These are phyloP conservation scores for Ailuropoda melanoleuca DNA, from an alignment of 2,113 vertebrate species.

Conservation along the genomic window DNA sequence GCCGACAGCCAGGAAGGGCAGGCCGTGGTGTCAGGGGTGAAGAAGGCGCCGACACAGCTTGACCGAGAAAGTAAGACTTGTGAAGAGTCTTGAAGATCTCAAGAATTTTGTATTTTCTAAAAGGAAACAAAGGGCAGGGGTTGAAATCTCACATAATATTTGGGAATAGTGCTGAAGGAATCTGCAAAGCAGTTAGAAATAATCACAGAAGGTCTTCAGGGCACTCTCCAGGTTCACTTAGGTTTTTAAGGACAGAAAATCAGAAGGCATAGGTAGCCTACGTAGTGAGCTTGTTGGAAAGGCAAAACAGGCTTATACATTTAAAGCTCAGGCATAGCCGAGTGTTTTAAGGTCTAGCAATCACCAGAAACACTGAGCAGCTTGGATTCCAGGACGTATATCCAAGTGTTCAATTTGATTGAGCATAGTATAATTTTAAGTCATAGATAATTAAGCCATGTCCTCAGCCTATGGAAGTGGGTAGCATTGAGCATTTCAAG, in stretches of 20 bases:
- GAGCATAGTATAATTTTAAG: background rate
- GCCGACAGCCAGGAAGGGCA: background rate
- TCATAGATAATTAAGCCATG: background rate
- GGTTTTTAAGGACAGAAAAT: background rate
- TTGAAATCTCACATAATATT: background rate
- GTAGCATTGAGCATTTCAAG: background rate
- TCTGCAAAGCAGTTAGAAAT: background rate
- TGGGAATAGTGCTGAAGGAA: background rate
- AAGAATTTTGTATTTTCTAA: background rate
- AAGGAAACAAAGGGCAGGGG: background rate
- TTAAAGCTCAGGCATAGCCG: background rate
- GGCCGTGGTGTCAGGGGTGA: accelerated
- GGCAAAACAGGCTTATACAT: background rate
- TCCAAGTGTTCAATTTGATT: background rate
- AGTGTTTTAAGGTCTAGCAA: background rate
- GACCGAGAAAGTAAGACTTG: background rate
- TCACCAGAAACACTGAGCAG: background rate
- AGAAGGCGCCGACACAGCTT: background rate
- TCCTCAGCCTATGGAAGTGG: background rate
- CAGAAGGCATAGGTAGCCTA: background rate
- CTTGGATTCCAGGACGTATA: background rate
- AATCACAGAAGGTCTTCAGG: background rate
- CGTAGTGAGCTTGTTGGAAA: background rate
- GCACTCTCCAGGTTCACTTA: background rate
- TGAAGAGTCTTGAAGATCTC: background rate